A percentile compares a stretch with the other conserved stretches of the same genome.
phyloP scores from a whole-genome alignment of 2,888 invertebrate species.

The Drosophila yooni region DNA sequence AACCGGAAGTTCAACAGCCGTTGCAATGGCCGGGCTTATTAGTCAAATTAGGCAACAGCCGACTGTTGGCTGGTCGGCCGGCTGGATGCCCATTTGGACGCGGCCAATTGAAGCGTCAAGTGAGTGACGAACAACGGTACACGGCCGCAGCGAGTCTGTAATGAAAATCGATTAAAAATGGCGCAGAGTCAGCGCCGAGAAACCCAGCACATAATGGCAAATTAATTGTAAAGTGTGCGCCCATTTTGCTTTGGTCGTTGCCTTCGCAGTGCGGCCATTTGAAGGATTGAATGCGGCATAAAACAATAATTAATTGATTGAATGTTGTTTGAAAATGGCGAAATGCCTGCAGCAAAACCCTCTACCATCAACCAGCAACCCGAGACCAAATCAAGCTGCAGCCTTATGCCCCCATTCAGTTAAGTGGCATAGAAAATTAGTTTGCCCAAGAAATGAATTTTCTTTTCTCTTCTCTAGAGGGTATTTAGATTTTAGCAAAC shows the following conservation, averaged over 20 bases:
- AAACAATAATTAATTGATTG: constrained; percentile 81
- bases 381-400: constrained; percentile 21
- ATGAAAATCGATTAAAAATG: constrained; percentile 78
- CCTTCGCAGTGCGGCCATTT: constrained; percentile 61
- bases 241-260: constrained; percentile 74
- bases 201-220: constrained; percentile 64
- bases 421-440: constrained; percentile 79
- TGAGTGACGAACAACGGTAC: constrained; percentile 70
- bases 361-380: constrained; percentile 8
- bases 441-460: constrained; percentile 68
- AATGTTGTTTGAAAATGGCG: constrained; percentile 56
- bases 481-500: constrained; percentile 13
- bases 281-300: constrained; percentile 72
- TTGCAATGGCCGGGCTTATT: constrained; percentile 78
- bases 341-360: constrained; percentile 20
- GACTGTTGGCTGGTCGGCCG: constrained; percentile 21
- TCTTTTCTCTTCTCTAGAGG: constrained; percentile 27
- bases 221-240: constrained; percentile 77
- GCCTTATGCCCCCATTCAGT: constrained; percentile 23
- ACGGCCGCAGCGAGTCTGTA: constrained; percentile 53
- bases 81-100: constrained; percentile 67
- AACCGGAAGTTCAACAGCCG: constrained; percentile 76
- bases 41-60: constrained; percentile 69
- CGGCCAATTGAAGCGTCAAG: constrained; percentile 78
- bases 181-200: constrained; percentile 20